A percentile compares a stretch with the other conserved stretches of the same genome.
Evolutionary conservation across 2,888 invertebrate genomes (phyloP).

Genomic region (Caenorhabditis japonica): DNA sequence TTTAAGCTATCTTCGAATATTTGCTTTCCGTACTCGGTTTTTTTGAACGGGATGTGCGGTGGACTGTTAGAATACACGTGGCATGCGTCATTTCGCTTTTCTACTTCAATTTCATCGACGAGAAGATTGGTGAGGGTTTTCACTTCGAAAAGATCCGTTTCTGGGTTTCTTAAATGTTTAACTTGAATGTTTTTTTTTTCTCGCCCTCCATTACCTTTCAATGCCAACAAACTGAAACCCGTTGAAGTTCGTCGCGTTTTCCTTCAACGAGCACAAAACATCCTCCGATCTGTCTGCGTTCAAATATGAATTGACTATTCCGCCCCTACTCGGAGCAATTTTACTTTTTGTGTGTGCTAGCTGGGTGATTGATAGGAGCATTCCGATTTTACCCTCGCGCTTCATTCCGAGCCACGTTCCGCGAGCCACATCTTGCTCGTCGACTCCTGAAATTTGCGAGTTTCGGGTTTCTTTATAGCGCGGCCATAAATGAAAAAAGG

Average conservation of each 20-base stretch:
- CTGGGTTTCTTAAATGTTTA: conserved; percentile 25
- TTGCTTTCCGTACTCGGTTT: conserved; percentile 57
- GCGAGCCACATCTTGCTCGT: conserved; percentile 63
- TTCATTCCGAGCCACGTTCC: conserved; percentile 74
- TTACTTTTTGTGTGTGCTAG: conserved; percentile 43
- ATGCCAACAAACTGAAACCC: conserved; percentile 70
- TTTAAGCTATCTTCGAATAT: conserved; percentile 36
- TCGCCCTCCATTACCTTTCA: conserved; percentile 51
- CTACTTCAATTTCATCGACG: conserved; percentile 37
- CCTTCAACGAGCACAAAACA: conserved; percentile 49
- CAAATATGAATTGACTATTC: conserved; percentile 59
- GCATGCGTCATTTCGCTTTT: conserved; percentile 35
- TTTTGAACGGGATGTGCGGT: conserved; percentile 61
- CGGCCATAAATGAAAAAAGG: too few relatives aligned
- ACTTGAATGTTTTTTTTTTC: too few relatives aligned
- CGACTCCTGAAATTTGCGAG: conserved; percentile 58
- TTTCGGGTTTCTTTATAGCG: too few relatives aligned
- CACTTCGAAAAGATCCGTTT: conserved; percentile 44
- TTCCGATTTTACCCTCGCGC: conserved; percentile 59
- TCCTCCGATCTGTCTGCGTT: conserved; percentile 14
- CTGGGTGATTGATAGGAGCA: conserved; percentile 69
- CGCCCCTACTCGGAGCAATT: conserved; percentile 65
- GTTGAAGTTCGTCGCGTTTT: conserved; percentile 57
- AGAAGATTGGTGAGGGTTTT: conserved; percentile 61
- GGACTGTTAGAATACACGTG: conserved; percentile 66